These are phyloP conservation scores for Brachyhypopomus gauderio DNA, from an alignment of 2,113 vertebrate genomes.

Conservation along the genomic window DNA sequence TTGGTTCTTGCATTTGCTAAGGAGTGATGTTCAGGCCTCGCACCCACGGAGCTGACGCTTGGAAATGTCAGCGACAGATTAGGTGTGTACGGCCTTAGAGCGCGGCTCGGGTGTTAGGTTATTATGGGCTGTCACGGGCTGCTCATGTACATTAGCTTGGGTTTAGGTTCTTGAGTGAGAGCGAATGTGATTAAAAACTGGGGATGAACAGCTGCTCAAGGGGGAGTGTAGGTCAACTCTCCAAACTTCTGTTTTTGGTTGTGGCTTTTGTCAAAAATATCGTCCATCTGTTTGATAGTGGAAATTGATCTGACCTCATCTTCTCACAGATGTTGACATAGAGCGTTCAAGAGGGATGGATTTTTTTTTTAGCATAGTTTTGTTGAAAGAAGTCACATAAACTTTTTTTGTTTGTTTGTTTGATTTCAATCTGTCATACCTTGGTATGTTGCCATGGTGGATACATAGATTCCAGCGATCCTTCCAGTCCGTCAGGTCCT, in stretches of 20 bases:
- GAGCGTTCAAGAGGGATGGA: not conserved
- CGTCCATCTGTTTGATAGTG: not conserved
- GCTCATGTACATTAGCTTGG: not conserved
- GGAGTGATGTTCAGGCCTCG: not conserved
- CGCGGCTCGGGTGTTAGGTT: not conserved
- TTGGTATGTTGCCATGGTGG: conserved; percentile 43
- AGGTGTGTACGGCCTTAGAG: not conserved
- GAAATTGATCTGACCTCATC: conserved; percentile 4
- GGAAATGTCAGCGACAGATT: conserved; percentile 7
- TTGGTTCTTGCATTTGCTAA: not conserved
- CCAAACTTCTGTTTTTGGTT: not conserved
- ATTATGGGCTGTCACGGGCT: not conserved
- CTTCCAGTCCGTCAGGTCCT: not conserved
- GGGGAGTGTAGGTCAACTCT: too few relatives aligned
- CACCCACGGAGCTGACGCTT: not conserved
- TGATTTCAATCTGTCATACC: not conserved
- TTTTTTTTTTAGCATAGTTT: not conserved
- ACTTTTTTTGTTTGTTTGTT: not conserved
- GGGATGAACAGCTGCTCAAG: not conserved
- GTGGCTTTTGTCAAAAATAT: not conserved
- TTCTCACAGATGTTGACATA: not conserved
- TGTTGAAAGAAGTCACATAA: not conserved
- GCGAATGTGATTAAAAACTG: not conserved
- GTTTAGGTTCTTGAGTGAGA: not conserved
- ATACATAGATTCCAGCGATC: too few relatives aligned